Evolutionary conservation across 2,888 invertebrate species (phyloP).

Genomic region (Himalopsyche tibetana): DNA sequence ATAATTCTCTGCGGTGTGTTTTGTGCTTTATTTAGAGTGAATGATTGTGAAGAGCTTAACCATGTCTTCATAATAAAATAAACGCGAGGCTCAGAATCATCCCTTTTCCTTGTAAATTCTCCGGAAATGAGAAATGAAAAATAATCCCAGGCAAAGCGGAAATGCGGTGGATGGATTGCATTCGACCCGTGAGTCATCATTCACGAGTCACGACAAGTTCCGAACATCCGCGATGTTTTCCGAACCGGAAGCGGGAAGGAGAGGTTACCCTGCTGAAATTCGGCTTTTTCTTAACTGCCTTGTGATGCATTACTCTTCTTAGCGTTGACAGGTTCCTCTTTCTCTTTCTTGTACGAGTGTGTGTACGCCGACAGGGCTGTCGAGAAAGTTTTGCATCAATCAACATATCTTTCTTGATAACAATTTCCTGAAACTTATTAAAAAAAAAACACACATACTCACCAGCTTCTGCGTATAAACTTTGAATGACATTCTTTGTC

Average conservation of each 20-base stretch:
- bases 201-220: neutral
- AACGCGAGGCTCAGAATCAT: neutral
- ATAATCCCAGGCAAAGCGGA: slow-evolving; percentile 47
- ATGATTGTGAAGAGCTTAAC: neutral
- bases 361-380: neutral
- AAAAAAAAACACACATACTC: no score
- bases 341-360: neutral
- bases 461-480: no score
- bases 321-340: slow-evolving; percentile 37
- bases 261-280: neutral
- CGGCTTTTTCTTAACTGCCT: slow-evolving; percentile 39
- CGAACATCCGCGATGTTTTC: neutral
- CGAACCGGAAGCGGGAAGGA: slow-evolving; percentile 23
- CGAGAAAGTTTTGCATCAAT: neutral
- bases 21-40: no score
- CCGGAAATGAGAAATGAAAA: slow-evolving; percentile 49
- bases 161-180: slow-evolving; percentile 49
- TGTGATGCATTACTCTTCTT: slow-evolving; percentile 43
- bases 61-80: neutral
- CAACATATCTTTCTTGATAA: no score
- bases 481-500: no score
- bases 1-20: no score
- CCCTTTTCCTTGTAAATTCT: slow-evolving; percentile 2
- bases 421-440: no score
- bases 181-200: slow-evolving; percentile 42